Evolutionary conservation across 2,113 vertebrate genomes (phyloP).

Genomic region (Protomyctophum bolini): DNA sequence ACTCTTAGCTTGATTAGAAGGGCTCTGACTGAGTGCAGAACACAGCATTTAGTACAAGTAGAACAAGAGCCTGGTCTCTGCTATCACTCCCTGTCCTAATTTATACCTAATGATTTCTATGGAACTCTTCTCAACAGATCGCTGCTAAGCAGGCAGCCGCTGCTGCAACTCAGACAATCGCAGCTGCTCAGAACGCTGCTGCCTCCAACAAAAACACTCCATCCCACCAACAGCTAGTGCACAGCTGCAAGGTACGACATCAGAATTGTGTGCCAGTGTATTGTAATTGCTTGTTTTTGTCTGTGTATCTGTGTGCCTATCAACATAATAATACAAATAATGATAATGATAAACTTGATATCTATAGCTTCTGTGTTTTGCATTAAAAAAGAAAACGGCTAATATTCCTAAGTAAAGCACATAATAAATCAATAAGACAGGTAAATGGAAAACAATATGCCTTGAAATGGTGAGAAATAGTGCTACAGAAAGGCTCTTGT

Average conservation of each 20-base stretch:
- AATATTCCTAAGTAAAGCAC: no score
- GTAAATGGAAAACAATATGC: no score
- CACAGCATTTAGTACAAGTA: conserved; percentile 12
- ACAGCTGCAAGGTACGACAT: conserved; percentile 94
- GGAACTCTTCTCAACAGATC: conserved; percentile 76
- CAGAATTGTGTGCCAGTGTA: background rate
- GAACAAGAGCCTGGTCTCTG: conserved; percentile 6
- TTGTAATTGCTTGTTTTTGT: background rate
- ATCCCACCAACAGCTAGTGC: conserved; percentile 95
- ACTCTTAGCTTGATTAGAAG: conserved; percentile 34
- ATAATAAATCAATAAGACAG: no score
- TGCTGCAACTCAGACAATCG: conserved; percentile 96
- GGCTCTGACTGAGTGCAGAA: conserved; percentile 13
- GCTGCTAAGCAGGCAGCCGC: conserved; percentile 97
- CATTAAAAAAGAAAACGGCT: no score
- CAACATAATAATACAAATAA: no score
- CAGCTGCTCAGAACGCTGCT: conserved; percentile 96
- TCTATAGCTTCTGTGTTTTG: no score
- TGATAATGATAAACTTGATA: no score
- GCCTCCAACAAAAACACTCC: conserved; percentile 94
- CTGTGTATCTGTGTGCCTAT: background rate
- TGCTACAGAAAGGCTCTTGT: no score
- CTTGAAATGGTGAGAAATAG: no score
- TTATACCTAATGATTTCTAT: conserved; percentile 36
- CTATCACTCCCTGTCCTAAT: conserved; percentile 22